phyloP scores from a whole-genome alignment of 92 coral and sea anemone species.

The Actinernus sp. region DNA sequence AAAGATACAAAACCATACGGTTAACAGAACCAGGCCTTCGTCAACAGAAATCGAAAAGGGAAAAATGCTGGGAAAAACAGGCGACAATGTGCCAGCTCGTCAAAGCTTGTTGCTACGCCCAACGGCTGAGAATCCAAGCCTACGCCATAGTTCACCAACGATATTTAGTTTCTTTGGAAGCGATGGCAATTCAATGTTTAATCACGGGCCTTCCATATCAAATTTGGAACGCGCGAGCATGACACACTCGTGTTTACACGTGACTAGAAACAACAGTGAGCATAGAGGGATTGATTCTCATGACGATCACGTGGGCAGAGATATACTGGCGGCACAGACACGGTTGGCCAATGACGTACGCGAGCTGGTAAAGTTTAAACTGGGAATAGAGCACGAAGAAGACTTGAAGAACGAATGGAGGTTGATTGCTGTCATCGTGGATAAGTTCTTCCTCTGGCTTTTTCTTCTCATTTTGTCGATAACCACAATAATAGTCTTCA shows the following conservation, averaged over 20 bases:
- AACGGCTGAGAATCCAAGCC: not conserved
- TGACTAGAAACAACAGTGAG: not conserved
- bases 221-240: not conserved
- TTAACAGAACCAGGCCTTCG: not conserved
- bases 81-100: not conserved
- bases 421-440: slow-evolving; percentile 75
- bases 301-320: slow-evolving; percentile 7
- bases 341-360: slow-evolving; percentile 54
- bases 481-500: slow-evolving; percentile 65
- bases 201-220: not conserved
- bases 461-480: slow-evolving; percentile 60
- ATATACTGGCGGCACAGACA: slow-evolving; percentile 25
- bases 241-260: not conserved
- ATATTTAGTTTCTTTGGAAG: not conserved
- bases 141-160: not conserved
- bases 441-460: slow-evolving; percentile 83
- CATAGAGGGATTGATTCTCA: not conserved
- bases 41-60: not conserved
- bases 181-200: not conserved
- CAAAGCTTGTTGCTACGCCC: not conserved
- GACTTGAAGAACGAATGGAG: slow-evolving; percentile 80
- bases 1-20: not conserved
- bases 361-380: slow-evolving; percentile 62
- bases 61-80: not conserved
- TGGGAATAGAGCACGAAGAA: slow-evolving; percentile 74